phyloP scores from a whole-genome alignment of 2,113 vertebrate genomes.

The Pelecanus crispus region DNA sequence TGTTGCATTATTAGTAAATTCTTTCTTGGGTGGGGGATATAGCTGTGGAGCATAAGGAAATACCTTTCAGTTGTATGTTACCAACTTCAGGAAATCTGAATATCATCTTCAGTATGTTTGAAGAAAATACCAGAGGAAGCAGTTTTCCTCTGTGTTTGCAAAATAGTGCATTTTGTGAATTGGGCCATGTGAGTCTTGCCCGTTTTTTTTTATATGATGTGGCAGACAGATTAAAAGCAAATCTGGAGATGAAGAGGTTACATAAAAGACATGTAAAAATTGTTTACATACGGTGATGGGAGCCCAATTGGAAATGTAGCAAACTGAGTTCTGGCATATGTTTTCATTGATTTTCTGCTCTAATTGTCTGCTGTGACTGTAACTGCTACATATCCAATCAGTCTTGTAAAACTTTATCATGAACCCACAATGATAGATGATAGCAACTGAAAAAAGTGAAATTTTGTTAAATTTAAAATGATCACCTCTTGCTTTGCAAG shows the following conservation, averaged over 20 bases:
- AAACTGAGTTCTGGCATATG: conserved; percentile 8
- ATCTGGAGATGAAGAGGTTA: neutral
- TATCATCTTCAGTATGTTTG: neutral
- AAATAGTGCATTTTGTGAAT: neutral
- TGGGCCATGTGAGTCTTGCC: neutral
- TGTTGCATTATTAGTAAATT: neutral
- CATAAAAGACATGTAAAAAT: neutral
- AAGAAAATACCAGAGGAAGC: neutral
- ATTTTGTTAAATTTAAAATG: neutral
- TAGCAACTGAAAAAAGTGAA: neutral
- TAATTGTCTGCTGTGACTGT: neutral
- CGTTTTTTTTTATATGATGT: neutral
- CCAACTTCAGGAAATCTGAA: neutral
- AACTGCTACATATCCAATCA: neutral
- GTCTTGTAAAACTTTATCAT: neutral
- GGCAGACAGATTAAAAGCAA: neutral
- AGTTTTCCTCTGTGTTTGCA: neutral
- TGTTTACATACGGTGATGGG: neutral
- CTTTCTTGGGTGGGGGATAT: neutral
- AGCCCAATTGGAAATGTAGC: neutral
- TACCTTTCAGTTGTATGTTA: neutral
- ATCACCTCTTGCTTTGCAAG: neutral
- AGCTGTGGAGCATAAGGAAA: neutral
- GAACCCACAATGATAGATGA: neutral
- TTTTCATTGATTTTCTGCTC: conserved; percentile 61